phyloP scores from a whole-genome alignment of 2,888 invertebrate genomes.

The Chymomyza fuscimana region DNA sequence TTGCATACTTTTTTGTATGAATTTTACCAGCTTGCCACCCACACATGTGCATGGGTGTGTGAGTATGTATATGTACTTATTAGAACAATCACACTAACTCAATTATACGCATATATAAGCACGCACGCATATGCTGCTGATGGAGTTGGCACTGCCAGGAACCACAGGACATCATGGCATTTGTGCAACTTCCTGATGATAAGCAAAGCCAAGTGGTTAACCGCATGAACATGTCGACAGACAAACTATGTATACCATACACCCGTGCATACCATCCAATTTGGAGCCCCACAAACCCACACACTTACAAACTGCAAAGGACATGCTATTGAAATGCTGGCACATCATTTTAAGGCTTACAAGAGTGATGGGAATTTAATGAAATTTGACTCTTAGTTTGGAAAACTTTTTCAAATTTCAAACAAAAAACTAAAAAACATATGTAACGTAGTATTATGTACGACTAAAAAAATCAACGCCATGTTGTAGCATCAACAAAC shows the following conservation, averaged over 20 bases:
- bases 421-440: neutral
- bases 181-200: conserved; percentile 48
- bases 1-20: neutral
- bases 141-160: conserved; percentile 1
- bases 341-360: conserved; percentile 43
- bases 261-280: neutral
- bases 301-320: neutral
- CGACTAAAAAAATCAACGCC: conserved; percentile 12
- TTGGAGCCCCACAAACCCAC: neutral
- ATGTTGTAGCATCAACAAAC: neutral
- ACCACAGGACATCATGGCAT: conserved; percentile 59
- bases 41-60: neutral
- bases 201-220: conserved; percentile 64
- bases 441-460: too few relatives aligned
- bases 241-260: conserved; percentile 1
- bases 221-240: conserved; percentile 39
- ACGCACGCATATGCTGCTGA: conserved; percentile 15
- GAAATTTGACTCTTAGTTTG: conserved; percentile 58
- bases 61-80: conserved; percentile 29
- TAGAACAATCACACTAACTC: conserved; percentile 55
- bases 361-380: conserved; percentile 60
- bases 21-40: neutral
- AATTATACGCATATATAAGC: conserved; percentile 63
- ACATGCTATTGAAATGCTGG: conserved; percentile 17
- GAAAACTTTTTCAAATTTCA: conserved; percentile 15